A percentile compares a stretch with the other conserved stretches of the same genome.
phyloP scores from a whole-genome alignment of 1,140 invertebrate genomes.

The Polypedilum pembai region DNA sequence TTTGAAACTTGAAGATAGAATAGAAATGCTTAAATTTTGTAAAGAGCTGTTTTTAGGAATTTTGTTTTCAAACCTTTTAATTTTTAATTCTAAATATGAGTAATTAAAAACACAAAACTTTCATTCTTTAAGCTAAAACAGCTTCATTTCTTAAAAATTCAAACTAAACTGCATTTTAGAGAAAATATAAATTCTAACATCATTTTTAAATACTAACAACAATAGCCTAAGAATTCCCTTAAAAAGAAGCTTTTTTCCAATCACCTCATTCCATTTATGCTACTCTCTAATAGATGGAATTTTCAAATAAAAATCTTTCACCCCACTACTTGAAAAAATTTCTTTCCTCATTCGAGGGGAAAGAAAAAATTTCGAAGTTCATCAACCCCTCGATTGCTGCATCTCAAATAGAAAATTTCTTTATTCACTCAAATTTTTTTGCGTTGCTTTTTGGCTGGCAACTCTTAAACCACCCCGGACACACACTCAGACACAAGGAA shows the following conservation, averaged over 20 bases:
- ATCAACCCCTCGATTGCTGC: background rate
- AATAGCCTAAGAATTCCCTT: background rate
- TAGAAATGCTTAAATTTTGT: too few relatives aligned
- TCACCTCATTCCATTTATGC: background rate
- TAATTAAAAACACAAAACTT: too few relatives aligned
- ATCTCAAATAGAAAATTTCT: background rate
- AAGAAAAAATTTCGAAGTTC: background rate
- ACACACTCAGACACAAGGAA: slow-evolving; percentile 16
- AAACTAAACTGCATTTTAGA: too few relatives aligned
- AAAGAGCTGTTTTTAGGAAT: too few relatives aligned
- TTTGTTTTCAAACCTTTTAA: too few relatives aligned
- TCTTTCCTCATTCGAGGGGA: background rate
- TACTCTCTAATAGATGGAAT: slow-evolving; percentile 5
- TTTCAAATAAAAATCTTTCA: background rate
- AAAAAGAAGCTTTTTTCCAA: background rate
- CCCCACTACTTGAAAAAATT: background rate
- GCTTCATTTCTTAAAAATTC: too few relatives aligned
- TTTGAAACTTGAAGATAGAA: too few relatives aligned
- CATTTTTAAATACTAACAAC: too few relatives aligned
- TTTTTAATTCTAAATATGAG: too few relatives aligned
- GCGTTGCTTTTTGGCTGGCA: background rate
- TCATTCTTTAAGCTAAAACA: too few relatives aligned
- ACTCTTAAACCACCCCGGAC: background rate
- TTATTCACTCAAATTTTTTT: background rate
- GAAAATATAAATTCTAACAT: background rate